These are phyloP conservation scores for Trididemnum nubilum DNA, from an alignment of 23 tunicate species.

Conservation along the genomic window DNA sequence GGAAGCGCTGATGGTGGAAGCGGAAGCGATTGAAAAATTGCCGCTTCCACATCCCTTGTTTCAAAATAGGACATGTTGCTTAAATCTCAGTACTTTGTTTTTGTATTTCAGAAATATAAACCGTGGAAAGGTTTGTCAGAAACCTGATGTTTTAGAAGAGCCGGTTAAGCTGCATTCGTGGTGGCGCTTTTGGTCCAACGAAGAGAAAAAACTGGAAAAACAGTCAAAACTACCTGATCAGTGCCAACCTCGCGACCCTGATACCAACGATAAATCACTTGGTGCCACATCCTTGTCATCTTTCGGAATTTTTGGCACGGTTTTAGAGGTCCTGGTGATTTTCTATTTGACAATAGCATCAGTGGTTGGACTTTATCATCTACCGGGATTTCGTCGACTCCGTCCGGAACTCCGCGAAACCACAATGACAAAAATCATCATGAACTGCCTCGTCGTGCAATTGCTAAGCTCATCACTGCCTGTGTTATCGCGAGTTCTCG, in stretches of 20 bases:
- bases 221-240: background rate
- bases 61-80: no score
- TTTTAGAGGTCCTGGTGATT: constrained; percentile 64
- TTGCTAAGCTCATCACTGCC: constrained; percentile 75
- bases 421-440: constrained; percentile 74
- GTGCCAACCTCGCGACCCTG: background rate
- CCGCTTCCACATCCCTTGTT: no score
- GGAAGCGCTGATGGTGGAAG: no score
- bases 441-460: constrained; percentile 75
- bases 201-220: background rate
- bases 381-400: constrained; percentile 59
- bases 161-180: background rate
- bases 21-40: no score
- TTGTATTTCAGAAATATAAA: constrained; percentile 10
- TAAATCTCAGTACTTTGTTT: no score
- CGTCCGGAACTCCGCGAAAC: constrained; percentile 59
- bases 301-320: constrained; percentile 81
- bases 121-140: constrained; percentile 9
- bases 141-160: background rate
- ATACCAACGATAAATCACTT: constrained; percentile 30
- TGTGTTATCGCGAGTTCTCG: constrained; percentile 77
- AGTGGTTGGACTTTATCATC: constrained; percentile 73
- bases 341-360: constrained; percentile 67
- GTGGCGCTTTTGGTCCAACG: background rate
- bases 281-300: constrained; percentile 86